Evolutionary conservation across 2,888 invertebrate genomes (phyloP).

Genomic region (Cyrtodaria siliqua): DNA sequence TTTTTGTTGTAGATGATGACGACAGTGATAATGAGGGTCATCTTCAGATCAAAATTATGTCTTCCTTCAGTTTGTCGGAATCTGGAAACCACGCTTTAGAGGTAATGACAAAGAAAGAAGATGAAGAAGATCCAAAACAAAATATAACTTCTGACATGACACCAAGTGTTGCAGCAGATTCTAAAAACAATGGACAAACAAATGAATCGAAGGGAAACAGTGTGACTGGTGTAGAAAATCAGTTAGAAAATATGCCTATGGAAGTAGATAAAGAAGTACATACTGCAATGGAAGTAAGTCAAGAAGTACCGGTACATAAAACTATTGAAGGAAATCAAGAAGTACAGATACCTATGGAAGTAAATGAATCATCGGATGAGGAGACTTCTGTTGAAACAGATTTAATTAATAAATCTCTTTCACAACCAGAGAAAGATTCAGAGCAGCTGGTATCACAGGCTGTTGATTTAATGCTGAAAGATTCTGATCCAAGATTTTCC

Average conservation of each 20-base stretch:
- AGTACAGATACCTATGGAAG: too few species aligned
- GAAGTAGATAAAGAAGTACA: too few species aligned
- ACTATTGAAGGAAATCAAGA: too few species aligned
- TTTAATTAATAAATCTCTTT: conserved; percentile 20
- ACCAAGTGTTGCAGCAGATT: too few species aligned
- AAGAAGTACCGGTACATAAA: too few species aligned
- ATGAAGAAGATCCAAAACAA: not conserved
- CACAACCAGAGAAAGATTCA: conserved; percentile 22
- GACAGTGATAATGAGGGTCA: conserved; percentile 22
- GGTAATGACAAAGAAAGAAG: not conserved
- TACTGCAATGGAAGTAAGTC: too few species aligned
- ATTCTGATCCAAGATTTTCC: conserved; percentile 12
- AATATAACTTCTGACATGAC: not conserved
- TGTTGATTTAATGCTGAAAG: conserved; percentile 23
- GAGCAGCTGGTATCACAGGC: conserved; percentile 26
- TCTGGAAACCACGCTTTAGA: conserved; percentile 9
- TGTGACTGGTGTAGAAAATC: too few species aligned
- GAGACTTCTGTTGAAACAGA: not conserved
- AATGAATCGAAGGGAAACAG: too few species aligned
- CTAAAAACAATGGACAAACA: too few species aligned
- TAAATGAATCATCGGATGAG: conserved; percentile 3
- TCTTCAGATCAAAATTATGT: conserved; percentile 42
- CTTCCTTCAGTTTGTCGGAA: conserved; percentile 53
- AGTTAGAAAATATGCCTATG: too few species aligned
- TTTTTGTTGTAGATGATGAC: conserved; percentile 54